These are phyloP conservation scores for Myanophis thanlyinensis DNA, from an alignment of 2,113 vertebrate genomes.

Conservation along the genomic window DNA sequence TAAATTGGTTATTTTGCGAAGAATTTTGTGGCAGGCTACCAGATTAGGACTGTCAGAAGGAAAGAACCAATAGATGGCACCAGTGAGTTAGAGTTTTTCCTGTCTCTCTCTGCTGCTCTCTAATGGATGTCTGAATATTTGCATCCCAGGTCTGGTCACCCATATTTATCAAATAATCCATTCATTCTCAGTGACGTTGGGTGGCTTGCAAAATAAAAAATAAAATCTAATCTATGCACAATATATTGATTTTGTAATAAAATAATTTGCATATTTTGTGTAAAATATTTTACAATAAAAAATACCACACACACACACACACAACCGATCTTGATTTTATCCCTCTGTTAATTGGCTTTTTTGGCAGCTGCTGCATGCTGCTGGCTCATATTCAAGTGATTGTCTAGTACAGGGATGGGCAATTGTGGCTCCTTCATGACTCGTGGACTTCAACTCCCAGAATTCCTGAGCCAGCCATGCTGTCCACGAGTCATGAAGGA, in stretches of 20 bases:
- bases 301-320: no score
- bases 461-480: no score
- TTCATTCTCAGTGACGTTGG: no score
- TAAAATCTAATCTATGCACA: not conserved
- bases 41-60: not conserved
- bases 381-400: not conserved
- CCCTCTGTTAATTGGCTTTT: not conserved
- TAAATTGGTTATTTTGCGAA: not conserved
- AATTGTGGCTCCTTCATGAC: no score
- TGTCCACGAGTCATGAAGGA: no score
- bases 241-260: not conserved
- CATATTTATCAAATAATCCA: not conserved
- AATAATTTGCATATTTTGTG: no score
- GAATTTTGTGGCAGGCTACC: not conserved
- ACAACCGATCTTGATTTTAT: not conserved
- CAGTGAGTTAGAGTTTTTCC: not conserved
- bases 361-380: not conserved
- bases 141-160: not conserved
- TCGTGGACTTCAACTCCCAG: no score
- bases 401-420: no score
- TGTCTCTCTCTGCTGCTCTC: not conserved
- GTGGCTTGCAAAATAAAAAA: no score
- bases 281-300: no score
- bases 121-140: not conserved
- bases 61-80: not conserved